Evolutionary conservation across 2,888 invertebrate species (phyloP), one percentile per base, ranked within the genome.

Genomic region (Heliconius charithonia): DNA sequence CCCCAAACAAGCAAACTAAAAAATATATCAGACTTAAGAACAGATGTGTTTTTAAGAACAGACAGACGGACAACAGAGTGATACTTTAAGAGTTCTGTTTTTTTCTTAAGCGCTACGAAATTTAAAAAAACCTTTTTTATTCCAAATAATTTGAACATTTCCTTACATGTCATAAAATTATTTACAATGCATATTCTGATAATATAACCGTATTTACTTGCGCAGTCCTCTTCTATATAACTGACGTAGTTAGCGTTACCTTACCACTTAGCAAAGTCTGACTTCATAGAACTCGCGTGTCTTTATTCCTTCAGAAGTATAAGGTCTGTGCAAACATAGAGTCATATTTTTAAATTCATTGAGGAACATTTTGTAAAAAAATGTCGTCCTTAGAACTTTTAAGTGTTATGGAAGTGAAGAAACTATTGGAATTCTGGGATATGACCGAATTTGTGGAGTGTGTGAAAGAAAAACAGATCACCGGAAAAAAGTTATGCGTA

Each of bases 401-500:
- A 80, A 87, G 88, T 37, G 84, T 86, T 70, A 86, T 86, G 4
- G 86, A 86, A 59, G 88, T 94, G 3, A 85, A 86, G 22, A 82
- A 81, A 6, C 79, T 93, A 37, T 82, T 95, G 67, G 85, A 88
- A 56, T 81, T 70, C 19, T 90, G 89, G 85, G 85, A 87, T 22
- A 82, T 93, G 85, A 79, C 83, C 0, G 93, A 93, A 80, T 94
- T 91, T 62, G 83, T 85, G 16, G 90, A 89, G 4, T 92, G 92
- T 29, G 88, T 88, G 3, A 84, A 81, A 32, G 90, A 90, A 74
- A 92, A 88, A 78, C 76, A 87, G 0, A 81, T 94, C 19, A 89
- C 93, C 80, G 94, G 94, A 25, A 86, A 86, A 70, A 90, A 88
- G 80, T 81, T 94, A 76, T 75, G 90, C 86, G 94, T 94, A 75